Conservation (phyloP, 2,797 vertebrate species). For the Rhadinocentrus ornatus region DNA sequence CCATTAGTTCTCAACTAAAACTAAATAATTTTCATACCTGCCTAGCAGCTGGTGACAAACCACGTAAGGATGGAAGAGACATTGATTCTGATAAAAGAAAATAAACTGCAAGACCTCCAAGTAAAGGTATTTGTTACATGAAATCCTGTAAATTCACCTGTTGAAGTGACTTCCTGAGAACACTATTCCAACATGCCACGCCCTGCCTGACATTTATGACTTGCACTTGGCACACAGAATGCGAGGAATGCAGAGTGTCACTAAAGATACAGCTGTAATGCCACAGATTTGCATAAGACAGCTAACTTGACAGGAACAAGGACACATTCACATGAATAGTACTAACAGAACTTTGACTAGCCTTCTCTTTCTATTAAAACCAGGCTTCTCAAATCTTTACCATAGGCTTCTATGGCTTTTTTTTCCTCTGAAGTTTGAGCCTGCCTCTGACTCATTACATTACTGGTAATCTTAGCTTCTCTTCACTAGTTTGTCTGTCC, state of each 20-base stretch:
- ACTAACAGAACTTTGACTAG: conserved; percentile 15
- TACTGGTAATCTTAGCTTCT: neutral
- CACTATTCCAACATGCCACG: conserved; percentile 39
- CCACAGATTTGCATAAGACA: conserved; percentile 49
- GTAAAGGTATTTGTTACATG: neutral
- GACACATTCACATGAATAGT: conserved; percentile 7
- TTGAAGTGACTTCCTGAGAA: conserved; percentile 43
- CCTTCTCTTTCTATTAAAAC: conserved; percentile 36
- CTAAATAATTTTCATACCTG: neutral
- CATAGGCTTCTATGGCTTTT: conserved; percentile 22
- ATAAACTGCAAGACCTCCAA: neutral
- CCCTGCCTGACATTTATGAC: conserved; percentile 46
- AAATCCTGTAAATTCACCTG: conserved; percentile 57
- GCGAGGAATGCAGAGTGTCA: conserved; percentile 62
- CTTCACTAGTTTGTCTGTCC: conserved; percentile 13
- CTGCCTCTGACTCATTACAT: neutral
- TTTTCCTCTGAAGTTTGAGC: neutral
- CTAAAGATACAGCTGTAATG: conserved; percentile 67
- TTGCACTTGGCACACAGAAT: conserved; percentile 54
- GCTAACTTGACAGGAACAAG: conserved; percentile 39
- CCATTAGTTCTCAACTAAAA: neutral
- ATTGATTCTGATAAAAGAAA: neutral
- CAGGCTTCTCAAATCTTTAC: conserved; percentile 48
- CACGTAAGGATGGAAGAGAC: conserved; percentile 7
- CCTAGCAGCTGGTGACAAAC: neutral